These are phyloP conservation scores for Drosophila borborema DNA, from an alignment of 2,888 invertebrate genomes.

Conservation along the genomic window DNA sequence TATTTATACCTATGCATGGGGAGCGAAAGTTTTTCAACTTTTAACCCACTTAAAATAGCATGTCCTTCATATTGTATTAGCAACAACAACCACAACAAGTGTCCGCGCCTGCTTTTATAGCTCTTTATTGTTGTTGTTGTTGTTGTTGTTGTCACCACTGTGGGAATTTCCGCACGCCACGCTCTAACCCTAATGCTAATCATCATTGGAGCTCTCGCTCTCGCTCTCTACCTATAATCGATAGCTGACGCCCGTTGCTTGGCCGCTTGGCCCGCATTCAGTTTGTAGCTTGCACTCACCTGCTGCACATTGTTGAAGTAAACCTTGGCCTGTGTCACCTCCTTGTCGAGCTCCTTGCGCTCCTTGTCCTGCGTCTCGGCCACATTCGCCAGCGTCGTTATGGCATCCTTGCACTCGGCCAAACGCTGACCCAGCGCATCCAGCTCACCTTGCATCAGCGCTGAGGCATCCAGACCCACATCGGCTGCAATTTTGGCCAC, in stretches of 20 bases:
- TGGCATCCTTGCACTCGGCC: conserved; percentile 91
- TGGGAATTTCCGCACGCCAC: conserved; percentile 72
- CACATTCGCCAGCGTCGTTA: conserved; percentile 91
- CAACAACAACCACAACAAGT: conserved; percentile 35
- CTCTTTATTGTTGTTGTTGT: conserved; percentile 12
- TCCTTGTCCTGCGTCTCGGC: conserved; percentile 89
- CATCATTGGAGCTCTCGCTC: conserved; percentile 9
- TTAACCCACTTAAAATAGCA: conserved; percentile 80
- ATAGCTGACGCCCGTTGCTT: conserved; percentile 34
- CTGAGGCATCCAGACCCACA: conserved; percentile 90
- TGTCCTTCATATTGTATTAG: conserved; percentile 75
- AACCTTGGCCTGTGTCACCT: conserved; percentile 87
- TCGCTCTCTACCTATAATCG: conserved; percentile 53
- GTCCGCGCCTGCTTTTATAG: conserved; percentile 2
- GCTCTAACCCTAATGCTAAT: conserved; percentile 41
- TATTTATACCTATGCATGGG: neutral
- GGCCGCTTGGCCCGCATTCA: conserved; percentile 10
- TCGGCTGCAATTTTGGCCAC: conserved; percentile 92
- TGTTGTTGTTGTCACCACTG: conserved; percentile 29
- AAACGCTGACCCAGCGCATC: conserved; percentile 91
- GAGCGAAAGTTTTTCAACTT: conserved; percentile 68
- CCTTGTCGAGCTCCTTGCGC: conserved; percentile 86
- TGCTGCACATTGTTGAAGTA: conserved; percentile 91
- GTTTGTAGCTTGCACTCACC: conserved; percentile 85
- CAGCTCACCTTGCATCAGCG: conserved; percentile 91